Conservation (phyloP, 53 echinoderm and acorn worm genomes). For the Temnopleurus reevesii region DNA sequence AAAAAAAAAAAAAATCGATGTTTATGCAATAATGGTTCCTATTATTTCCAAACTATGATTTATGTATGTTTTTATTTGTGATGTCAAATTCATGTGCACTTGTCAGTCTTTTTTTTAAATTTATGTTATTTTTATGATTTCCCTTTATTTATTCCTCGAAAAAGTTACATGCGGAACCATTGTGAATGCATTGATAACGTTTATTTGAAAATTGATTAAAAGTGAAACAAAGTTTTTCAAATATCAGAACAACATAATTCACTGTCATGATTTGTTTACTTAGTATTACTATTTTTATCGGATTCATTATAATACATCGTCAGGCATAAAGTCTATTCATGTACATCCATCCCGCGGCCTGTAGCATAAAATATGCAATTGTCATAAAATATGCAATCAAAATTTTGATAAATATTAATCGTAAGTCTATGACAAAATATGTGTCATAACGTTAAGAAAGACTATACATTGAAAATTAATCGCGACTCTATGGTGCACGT, state of each 20-base stretch:
- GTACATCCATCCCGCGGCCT: too few species aligned
- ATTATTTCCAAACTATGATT: background rate
- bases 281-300: too few species aligned
- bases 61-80: background rate
- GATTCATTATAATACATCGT: too few species aligned
- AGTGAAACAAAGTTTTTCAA: background rate
- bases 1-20: constrained; percentile 2
- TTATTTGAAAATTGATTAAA: background rate
- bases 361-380: too few species aligned
- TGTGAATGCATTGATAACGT: background rate
- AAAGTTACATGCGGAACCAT: constrained; percentile 35
- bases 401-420: too few species aligned
- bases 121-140: background rate
- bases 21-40: constrained; percentile 17
- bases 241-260: background rate
- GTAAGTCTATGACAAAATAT: too few species aligned
- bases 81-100: background rate
- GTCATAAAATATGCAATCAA: too few species aligned
- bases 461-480: too few species aligned
- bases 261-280: too few species aligned
- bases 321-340: too few species aligned
- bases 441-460: too few species aligned
- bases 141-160: constrained; percentile 2
- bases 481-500: too few species aligned
- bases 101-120: background rate